Conservation (phyloP, 2,797 vertebrate species). For the Onychomys leucogaster region DNA sequence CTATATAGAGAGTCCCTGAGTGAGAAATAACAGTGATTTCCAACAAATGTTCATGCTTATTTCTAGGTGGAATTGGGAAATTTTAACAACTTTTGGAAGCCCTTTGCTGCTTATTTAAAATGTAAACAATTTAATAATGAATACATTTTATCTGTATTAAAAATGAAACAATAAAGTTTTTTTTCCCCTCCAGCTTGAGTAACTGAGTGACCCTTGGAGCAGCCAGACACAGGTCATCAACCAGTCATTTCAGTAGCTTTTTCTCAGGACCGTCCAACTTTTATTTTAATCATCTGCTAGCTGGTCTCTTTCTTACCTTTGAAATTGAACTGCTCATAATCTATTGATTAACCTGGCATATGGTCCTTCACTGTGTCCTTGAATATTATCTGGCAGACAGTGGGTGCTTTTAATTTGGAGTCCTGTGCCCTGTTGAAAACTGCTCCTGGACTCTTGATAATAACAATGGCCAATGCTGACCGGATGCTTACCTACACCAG, state of each 20-base stretch:
- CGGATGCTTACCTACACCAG: background rate
- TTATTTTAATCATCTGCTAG: constrained; percentile 59
- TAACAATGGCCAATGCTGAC: background rate
- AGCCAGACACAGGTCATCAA: background rate
- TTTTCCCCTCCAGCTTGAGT: background rate
- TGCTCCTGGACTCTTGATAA: background rate
- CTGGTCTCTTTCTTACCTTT: constrained; percentile 57
- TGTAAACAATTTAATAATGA: constrained; percentile 14
- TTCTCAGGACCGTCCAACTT: background rate
- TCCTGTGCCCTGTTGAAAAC: constrained; percentile 42
- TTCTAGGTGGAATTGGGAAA: constrained; percentile 28
- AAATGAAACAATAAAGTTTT: constrained; percentile 38
- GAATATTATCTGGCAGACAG: constrained; percentile 51
- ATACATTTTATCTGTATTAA: constrained; percentile 25
- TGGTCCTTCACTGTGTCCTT: constrained; percentile 39
- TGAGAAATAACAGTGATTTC: background rate
- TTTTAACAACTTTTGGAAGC: constrained; percentile 9
- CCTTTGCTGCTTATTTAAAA: constrained; percentile 54
- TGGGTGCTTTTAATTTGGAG: constrained; percentile 73
- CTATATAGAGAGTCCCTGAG: background rate
- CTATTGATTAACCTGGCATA: constrained; percentile 69
- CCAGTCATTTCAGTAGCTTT: background rate
- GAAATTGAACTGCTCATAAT: constrained; percentile 49
- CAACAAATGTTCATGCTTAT: constrained; percentile 53
- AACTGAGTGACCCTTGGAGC: constrained; percentile 36